phyloP scores from a whole-genome alignment of 2,113 vertebrate species.

The Caracal caracal region DNA sequence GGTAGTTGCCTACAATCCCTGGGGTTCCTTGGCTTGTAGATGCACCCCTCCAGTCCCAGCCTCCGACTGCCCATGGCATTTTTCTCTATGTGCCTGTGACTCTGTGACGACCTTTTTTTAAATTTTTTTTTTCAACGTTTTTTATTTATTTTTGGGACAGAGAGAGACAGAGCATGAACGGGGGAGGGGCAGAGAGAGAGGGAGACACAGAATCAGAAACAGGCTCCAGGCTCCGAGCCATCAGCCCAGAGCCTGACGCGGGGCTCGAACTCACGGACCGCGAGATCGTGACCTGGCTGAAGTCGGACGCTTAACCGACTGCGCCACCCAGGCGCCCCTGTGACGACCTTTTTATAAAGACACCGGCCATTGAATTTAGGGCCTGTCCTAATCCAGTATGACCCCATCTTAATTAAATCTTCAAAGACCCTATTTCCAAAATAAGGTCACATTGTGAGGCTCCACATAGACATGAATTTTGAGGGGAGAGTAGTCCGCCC shows the following conservation, averaged over 20 bases:
- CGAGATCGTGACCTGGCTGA: too few species aligned
- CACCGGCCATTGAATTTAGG: not conserved
- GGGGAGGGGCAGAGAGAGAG: too few species aligned
- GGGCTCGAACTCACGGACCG: too few species aligned
- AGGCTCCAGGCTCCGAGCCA: too few species aligned
- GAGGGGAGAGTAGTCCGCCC: not conserved
- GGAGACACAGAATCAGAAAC: too few species aligned
- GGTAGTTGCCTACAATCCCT: not conserved
- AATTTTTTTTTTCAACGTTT: too few species aligned
- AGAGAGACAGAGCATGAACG: too few species aligned
- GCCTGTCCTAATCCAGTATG: not conserved
- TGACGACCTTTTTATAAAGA: not conserved
- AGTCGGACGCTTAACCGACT: too few species aligned
- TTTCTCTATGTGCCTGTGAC: not conserved
- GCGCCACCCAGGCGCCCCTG: too few species aligned
- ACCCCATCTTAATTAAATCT: constrained; percentile 38
- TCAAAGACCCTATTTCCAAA: not conserved
- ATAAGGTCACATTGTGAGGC: constrained; percentile 22
- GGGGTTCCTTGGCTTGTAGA: not conserved
- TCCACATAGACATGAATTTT: not conserved
- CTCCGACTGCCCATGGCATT: not conserved
- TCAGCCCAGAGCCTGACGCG: too few species aligned
- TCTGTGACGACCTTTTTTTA: not conserved
- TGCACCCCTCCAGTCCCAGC: not conserved
- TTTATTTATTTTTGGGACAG: too few species aligned